phyloP scores from a whole-genome alignment of 2,113 vertebrate genomes.

The Fregetta grallaria region DNA sequence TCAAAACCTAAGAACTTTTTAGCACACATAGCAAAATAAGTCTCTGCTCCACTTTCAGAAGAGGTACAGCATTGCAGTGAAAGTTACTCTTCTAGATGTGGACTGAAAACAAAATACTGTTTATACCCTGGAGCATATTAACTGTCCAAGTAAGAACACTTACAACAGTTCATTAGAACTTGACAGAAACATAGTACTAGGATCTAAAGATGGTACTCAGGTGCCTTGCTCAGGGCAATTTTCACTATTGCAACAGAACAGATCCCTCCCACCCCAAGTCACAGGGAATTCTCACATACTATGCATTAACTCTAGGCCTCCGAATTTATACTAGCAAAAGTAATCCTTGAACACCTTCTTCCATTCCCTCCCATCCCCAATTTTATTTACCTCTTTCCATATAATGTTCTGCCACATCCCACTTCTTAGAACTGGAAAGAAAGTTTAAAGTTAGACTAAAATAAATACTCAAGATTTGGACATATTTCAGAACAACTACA shows the following conservation, averaged over 20 bases:
- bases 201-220: neutral
- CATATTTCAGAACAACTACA: neutral
- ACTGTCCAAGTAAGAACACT: neutral
- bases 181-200: neutral
- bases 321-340: neutral
- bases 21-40: neutral
- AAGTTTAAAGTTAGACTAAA: neutral
- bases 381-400: constrained; percentile 92
- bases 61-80: constrained; percentile 7
- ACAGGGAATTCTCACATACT: neutral
- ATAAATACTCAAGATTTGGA: neutral
- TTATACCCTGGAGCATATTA: neutral
- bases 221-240: neutral
- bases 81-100: neutral
- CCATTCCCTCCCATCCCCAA: neutral
- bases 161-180: neutral
- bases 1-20: neutral
- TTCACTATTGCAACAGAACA: neutral
- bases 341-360: neutral
- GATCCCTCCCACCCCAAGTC: neutral
- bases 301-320: neutral
- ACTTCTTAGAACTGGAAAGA: constrained; percentile 89
- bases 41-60: neutral
- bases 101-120: neutral
- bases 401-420: constrained; percentile 93